These are phyloP conservation scores for Vireo altiloquus DNA, from an alignment of 2,113 vertebrate species.

Conservation along the genomic window DNA sequence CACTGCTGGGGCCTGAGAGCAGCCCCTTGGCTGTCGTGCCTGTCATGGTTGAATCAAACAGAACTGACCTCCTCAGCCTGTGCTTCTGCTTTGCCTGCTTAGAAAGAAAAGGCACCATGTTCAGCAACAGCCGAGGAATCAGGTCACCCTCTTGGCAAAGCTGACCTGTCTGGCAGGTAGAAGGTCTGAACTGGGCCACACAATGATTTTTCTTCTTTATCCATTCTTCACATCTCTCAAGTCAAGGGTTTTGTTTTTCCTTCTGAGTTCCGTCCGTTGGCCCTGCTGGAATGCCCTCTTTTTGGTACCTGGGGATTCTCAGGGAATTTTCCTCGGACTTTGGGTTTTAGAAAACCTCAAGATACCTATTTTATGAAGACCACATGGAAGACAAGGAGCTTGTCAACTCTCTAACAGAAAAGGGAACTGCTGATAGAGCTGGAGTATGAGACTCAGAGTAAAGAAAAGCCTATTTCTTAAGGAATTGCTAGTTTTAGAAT, in stretches of 20 bases:
- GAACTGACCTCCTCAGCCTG: not conserved
- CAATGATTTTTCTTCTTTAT: not conserved
- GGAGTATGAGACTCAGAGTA: not conserved
- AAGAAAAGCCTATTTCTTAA: not conserved
- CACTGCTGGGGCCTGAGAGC: not conserved
- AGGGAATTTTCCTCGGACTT: not conserved
- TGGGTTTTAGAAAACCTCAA: not conserved
- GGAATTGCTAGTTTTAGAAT: not conserved
- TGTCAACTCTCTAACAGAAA: not conserved
- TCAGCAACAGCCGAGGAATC: not conserved
- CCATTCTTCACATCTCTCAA: not conserved
- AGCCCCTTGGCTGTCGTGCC: not conserved
- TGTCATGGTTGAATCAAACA: slow-evolving; percentile 1
- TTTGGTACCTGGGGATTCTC: not conserved
- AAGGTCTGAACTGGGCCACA: not conserved
- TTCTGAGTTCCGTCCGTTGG: not conserved
- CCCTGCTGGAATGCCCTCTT: not conserved
- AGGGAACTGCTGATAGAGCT: not conserved
- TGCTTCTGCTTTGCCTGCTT: not conserved
- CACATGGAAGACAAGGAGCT: accelerated
- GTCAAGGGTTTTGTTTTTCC: not conserved
- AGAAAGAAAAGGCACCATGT: not conserved
- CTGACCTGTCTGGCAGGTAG: not conserved
- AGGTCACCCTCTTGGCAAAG: not conserved
- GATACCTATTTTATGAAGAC: not conserved